Evolutionary conservation across 2,888 invertebrate genomes (phyloP).

Genomic region (Agonopterix subpropinquella): DNA sequence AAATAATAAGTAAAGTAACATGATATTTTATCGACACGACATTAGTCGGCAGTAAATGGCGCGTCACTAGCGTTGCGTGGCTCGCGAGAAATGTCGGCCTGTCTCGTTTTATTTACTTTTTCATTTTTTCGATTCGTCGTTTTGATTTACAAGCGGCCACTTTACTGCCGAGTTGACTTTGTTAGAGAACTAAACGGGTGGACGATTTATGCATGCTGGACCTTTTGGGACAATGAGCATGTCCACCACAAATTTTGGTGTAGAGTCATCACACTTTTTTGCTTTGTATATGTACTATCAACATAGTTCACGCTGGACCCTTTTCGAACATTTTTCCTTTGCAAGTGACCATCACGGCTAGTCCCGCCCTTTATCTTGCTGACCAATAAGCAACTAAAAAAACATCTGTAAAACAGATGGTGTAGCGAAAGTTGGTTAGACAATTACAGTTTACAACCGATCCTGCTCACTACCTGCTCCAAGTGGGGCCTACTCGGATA

Average conservation of each 20-base stretch:
- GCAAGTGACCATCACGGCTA: no score
- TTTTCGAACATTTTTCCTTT: no score
- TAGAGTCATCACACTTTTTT: constrained; percentile 52
- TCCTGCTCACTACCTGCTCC: no score
- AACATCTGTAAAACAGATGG: no score
- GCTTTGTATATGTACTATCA: constrained; percentile 12
- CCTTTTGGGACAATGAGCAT: constrained; percentile 51
- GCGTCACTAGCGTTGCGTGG: constrained; percentile 40
- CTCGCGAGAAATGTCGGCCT: constrained; percentile 47
- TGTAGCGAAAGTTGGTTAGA: no score
- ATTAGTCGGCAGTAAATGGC: constrained; percentile 15
- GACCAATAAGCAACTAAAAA: no score
- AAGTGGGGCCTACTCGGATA: no score
- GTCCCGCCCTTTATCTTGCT: no score
- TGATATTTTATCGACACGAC: constrained; percentile 22
- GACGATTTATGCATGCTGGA: constrained; percentile 60
- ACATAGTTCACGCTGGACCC: no score
- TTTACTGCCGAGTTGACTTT: constrained; percentile 69
- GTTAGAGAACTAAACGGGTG: constrained; percentile 63
- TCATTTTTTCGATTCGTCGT: constrained; percentile 61
- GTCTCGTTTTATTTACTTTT: constrained; percentile 52
- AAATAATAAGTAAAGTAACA: constrained; percentile 3
- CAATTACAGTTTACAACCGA: no score
- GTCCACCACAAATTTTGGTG: constrained; percentile 60
- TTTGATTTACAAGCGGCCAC: constrained; percentile 70